These are phyloP conservation scores for Papilio gigon DNA, from an alignment of 2,888 invertebrate species.

Conservation along the genomic window DNA sequence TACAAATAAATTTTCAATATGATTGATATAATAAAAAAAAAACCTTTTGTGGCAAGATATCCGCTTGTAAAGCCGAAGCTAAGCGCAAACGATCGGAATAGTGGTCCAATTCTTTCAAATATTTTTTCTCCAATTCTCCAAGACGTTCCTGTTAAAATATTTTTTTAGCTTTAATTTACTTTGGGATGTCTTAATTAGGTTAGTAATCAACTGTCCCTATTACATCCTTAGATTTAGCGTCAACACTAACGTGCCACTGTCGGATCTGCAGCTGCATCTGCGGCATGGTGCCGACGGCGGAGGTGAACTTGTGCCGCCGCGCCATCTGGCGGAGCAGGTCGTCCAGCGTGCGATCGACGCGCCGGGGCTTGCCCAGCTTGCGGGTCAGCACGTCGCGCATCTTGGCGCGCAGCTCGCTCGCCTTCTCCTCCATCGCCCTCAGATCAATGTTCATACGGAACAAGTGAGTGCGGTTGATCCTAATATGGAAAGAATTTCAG, in stretches of 20 bases:
- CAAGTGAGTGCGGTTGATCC: constrained; percentile 86
- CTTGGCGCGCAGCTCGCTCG: constrained; percentile 80
- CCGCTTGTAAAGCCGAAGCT: constrained; percentile 73
- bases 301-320: constrained; percentile 69
- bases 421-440: constrained; percentile 84
- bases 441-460: constrained; percentile 87
- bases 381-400: constrained; percentile 71
- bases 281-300: constrained; percentile 58
- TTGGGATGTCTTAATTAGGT: no score
- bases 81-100: constrained; percentile 70
- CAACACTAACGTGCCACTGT: constrained; percentile 63
- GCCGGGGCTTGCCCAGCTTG: constrained; percentile 70
- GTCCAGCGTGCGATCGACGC: constrained; percentile 71
- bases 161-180: background rate
- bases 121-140: constrained; percentile 66
- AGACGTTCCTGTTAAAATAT: constrained; percentile 60
- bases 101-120: constrained; percentile 59
- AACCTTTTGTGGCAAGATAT: constrained; percentile 70
- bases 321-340: constrained; percentile 72
- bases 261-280: constrained; percentile 63
- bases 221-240: background rate
- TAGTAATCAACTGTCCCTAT: no score
- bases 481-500: constrained; percentile 57
- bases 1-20: no score
- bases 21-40: background rate